These are phyloP conservation scores for Pogona vitticeps DNA, from an alignment of 2,113 vertebrate genomes.

Conservation along the genomic window DNA sequence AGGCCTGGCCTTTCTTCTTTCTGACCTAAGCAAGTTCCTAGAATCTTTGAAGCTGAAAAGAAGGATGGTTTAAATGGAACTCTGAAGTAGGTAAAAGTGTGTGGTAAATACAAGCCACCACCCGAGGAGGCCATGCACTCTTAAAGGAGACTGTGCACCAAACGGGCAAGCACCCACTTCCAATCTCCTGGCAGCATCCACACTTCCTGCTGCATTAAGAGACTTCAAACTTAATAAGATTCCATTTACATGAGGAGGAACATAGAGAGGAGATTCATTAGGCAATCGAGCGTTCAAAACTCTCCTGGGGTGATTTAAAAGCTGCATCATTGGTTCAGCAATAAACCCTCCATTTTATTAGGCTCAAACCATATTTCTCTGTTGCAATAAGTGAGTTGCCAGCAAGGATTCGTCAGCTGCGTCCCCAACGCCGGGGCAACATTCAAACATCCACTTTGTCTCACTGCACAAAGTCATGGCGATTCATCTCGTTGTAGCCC, in stretches of 20 bases:
- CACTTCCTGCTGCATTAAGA: background rate
- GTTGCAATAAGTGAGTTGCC: constrained; percentile 46
- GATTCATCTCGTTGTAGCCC: background rate
- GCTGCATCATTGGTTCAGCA: constrained; percentile 36
- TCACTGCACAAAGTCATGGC: background rate
- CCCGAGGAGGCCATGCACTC: background rate
- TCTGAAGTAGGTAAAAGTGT: background rate
- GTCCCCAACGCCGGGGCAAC: background rate
- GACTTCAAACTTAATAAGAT: constrained; percentile 23
- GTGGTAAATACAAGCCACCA: background rate
- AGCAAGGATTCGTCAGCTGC: constrained; percentile 49
- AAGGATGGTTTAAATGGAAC: background rate
- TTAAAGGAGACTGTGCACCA: background rate
- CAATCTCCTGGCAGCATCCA: background rate
- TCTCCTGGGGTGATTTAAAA: constrained; percentile 47
- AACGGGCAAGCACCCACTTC: accelerated
- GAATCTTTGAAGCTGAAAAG: background rate
- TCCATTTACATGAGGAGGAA: constrained; percentile 26
- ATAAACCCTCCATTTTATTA: constrained; percentile 45
- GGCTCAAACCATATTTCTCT: constrained; percentile 45
- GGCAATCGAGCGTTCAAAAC: background rate
- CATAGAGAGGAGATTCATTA: constrained; percentile 28
- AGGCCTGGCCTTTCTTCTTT: background rate
- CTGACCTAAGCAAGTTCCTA: background rate
- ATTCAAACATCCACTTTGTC: constrained; percentile 1